A percentile compares a stretch with the other conserved stretches of the same genome.
These are phyloP conservation scores for Ichneumoninae sp. DNA, from an alignment of 2,888 invertebrate species.

Conservation along the genomic window DNA sequence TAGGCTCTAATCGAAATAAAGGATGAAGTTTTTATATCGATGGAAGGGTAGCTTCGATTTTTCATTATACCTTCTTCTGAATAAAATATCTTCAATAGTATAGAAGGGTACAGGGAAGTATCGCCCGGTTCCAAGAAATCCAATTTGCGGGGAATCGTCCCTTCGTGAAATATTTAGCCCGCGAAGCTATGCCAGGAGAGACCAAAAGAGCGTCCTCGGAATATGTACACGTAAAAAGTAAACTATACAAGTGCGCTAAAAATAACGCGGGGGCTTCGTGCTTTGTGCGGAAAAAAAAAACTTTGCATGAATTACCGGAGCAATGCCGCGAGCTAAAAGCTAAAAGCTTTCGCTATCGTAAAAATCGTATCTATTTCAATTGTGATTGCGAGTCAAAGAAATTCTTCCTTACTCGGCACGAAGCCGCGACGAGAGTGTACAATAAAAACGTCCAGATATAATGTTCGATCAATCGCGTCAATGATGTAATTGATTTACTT, in stretches of 20 bases:
- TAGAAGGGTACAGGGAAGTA: not conserved
- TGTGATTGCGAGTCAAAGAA: not conserved
- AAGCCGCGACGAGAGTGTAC: not conserved
- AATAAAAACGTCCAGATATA: constrained; percentile 48
- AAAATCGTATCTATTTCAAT: not conserved
- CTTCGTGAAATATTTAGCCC: not conserved
- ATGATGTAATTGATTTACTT: constrained; percentile 66
- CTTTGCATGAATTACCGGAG: not conserved
- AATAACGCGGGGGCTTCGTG: not conserved
- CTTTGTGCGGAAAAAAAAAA: not conserved
- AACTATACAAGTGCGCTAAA: constrained; percentile 1
- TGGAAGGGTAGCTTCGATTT: not conserved
- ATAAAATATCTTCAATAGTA: not conserved
- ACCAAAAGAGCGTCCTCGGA: not conserved
- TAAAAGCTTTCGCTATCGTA: not conserved
- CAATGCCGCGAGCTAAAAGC: not conserved
- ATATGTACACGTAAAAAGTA: not conserved
- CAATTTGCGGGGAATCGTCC: not conserved
- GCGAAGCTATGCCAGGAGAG: not conserved
- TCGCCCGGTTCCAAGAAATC: not conserved
- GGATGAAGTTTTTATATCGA: constrained; percentile 41
- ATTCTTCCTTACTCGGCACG: not conserved
- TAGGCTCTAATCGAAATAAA: constrained; percentile 54
- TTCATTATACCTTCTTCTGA: not conserved
- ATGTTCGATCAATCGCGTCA: constrained; percentile 61